Conservation (phyloP, 2,113 vertebrate species). For the Murina feae region DNA sequence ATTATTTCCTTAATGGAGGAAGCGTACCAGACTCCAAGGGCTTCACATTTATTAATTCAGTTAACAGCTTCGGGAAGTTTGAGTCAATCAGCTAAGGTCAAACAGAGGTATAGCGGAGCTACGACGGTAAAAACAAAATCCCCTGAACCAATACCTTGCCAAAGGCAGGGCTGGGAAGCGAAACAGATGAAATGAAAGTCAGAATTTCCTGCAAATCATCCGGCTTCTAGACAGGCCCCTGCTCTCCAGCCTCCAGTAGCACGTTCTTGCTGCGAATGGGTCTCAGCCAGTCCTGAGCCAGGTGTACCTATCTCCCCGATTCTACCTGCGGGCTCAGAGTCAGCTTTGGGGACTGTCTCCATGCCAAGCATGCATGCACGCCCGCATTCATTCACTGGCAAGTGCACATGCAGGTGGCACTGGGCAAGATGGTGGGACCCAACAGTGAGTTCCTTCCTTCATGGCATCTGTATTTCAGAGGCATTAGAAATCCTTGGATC, state of each 20-base stretch:
- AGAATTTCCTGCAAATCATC: not conserved
- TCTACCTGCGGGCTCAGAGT: not conserved
- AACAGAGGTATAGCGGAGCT: not conserved
- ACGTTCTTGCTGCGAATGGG: not conserved
- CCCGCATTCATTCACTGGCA: not conserved
- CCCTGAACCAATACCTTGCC: not conserved
- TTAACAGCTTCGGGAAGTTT: not conserved
- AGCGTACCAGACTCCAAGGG: not conserved
- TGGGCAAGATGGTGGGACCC: not conserved
- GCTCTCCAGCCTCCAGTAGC: not conserved
- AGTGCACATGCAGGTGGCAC: not conserved
- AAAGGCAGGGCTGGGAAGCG: not conserved
- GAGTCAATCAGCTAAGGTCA: not conserved
- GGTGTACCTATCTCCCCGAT: not conserved
- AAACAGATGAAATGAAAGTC: not conserved
- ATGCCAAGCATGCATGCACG: not conserved
- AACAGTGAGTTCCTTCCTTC: not conserved
- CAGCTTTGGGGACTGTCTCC: not conserved
- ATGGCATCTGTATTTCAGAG: not conserved
- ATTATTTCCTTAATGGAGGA: not conserved
- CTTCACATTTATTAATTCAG: not conserved
- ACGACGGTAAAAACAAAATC: not conserved
- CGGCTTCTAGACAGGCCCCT: not conserved
- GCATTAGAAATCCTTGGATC: not conserved
- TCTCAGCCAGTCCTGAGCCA: not conserved